Base-by-base conservation (phyloP, 2,888 invertebrate genomes). In the Loripinus fragilis region DNA sequence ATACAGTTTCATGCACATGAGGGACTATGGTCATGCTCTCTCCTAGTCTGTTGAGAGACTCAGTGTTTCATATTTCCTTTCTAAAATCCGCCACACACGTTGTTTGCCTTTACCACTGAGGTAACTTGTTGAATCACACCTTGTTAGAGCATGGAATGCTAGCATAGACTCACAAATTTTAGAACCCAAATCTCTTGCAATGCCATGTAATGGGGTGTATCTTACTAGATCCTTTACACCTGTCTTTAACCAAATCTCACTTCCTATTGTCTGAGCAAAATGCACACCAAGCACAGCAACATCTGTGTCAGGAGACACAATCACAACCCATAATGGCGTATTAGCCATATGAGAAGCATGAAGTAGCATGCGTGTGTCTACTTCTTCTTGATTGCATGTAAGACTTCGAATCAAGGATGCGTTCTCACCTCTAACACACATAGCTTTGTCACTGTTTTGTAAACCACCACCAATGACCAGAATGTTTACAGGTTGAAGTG, bases 281-380 rank as follows among this genome's bases (percentile, higher is more conserved):
- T 55, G 55, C 55, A 55, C 55, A 28, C 55, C 5, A 7, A 55
- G 55, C 30, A 25, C 55, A 55, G 55, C 55, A 55, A 55, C 55
- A 55, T 55, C 55, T 55, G 55, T 55, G 28, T 55, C 55, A 28
- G 55, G 55, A 55, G 55, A 55, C 2, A 7, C 55, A 17, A 55
- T 55, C 25, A 55, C 55, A 10, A 55, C 28, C 28, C 28, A 28
- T 25, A 28, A 17, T 7, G 5, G 3, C 5, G 28, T 55, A 25
- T 55, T 28, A 10, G 55, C 28, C 7, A 28, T 28, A 55, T 55
- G 55, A 28, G 55, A 23, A 23, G 55, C 55, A 55, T 55, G 55
- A 23, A 55, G 55, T 12, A 55, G 30, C 28, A 55, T 55, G 8
- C 55, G 23, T 7, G 55, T 55, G 17, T 55, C 55, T 25, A 28